These are phyloP conservation scores for Corythornis vintsioides DNA, from an alignment of 2,113 vertebrate genomes.

Conservation along the genomic window DNA sequence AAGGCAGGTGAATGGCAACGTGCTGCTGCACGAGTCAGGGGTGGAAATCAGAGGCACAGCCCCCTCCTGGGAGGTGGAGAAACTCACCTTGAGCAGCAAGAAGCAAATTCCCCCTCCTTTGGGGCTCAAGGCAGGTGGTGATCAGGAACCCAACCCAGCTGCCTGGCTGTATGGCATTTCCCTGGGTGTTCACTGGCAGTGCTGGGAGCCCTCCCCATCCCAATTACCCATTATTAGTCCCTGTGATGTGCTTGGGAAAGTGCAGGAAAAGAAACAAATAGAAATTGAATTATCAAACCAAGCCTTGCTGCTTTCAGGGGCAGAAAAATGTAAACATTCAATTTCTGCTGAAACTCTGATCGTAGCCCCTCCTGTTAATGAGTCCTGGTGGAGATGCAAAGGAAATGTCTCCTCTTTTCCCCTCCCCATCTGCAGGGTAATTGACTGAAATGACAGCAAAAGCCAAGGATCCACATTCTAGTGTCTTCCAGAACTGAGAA, in stretches of 20 bases:
- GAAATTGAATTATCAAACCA: conserved; percentile 53
- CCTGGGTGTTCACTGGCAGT: not conserved
- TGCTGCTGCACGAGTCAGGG: not conserved
- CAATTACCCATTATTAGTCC: conserved; percentile 27
- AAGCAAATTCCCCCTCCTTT: not conserved
- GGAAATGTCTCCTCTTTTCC: not conserved
- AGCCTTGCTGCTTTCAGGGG: conserved; percentile 20
- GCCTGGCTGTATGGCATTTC: not conserved
- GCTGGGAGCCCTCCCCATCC: not conserved
- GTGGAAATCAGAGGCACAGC: not conserved
- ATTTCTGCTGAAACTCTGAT: not conserved
- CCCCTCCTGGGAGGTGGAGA: not conserved
- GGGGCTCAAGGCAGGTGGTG: not conserved
- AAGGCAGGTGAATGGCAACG: not conserved
- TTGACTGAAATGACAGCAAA: not conserved
- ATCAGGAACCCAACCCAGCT: not conserved
- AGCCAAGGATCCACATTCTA: not conserved
- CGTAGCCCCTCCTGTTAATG: not conserved
- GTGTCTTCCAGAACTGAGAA: not conserved
- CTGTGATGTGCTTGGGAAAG: conserved; percentile 34
- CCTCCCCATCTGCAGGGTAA: not conserved
- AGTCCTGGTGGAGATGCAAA: not conserved
- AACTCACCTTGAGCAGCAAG: not conserved
- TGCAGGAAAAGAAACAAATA: conserved; percentile 32
- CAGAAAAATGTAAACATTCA: not conserved